Evolutionary conservation across 2,888 invertebrate genomes (phyloP).

Genomic region (Hybos culiciformis): DNA sequence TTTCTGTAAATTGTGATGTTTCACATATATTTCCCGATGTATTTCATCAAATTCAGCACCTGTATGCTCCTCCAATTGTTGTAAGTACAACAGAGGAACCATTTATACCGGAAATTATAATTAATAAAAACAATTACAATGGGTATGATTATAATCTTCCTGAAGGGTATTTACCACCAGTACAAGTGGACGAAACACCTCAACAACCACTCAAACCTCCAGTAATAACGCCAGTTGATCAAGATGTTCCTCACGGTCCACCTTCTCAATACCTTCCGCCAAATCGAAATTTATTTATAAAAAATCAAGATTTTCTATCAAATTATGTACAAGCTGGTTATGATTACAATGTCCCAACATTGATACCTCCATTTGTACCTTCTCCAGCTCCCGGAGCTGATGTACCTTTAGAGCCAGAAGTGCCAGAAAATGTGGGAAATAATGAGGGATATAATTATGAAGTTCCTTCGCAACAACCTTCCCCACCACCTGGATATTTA

Average conservation of each 20-base stretch:
- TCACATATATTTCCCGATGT: neutral
- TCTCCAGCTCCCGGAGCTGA: conserved; percentile 8
- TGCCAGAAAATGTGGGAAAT: neutral
- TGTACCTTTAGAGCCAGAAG: neutral
- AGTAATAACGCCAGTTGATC: neutral
- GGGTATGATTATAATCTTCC: conserved; percentile 15
- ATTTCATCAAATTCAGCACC: conserved; percentile 7
- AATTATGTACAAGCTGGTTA: conserved; percentile 17
- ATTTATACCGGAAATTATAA: conserved; percentile 27
- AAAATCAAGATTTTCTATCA: conserved; percentile 7
- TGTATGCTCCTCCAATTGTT: conserved; percentile 17
- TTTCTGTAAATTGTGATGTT: too few relatives aligned
- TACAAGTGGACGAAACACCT: conserved; percentile 22
- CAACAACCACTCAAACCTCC: conserved; percentile 9
- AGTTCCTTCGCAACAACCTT: conserved; percentile 3
- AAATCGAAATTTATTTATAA: too few relatives aligned
- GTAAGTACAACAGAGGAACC: conserved; percentile 20
- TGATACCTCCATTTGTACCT: neutral
- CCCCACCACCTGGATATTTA: conserved; percentile 2
- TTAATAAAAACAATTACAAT: too few relatives aligned
- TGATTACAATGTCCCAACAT: conserved; percentile 21
- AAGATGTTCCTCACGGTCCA: conserved; percentile 3
- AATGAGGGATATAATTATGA: conserved; percentile 13
- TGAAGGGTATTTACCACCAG: conserved; percentile 23
- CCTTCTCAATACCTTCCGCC: neutral